Conservation (phyloP, 2,888 invertebrate species). For the Gymnocheta viridis region DNA sequence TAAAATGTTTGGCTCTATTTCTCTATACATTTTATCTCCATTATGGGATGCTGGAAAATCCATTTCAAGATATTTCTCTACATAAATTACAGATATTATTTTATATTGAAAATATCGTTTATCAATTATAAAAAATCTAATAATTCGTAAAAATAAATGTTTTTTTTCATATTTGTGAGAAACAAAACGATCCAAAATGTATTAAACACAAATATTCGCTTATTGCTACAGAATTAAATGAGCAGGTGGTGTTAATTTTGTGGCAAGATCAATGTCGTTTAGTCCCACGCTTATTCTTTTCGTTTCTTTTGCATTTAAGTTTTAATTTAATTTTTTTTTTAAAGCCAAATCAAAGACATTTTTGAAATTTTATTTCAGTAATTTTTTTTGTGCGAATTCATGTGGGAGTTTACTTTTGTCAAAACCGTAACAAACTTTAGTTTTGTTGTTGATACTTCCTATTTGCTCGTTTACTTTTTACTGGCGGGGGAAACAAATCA, state of each 20-base stretch:
- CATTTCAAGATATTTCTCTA: no score
- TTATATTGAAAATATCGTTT: no score
- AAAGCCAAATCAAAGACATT: not conserved
- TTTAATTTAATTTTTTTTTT: not conserved
- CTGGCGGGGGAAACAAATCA: not conserved
- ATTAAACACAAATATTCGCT: not conserved
- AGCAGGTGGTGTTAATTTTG: slow-evolving; percentile 65
- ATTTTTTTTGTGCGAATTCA: not conserved
- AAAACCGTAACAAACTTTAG: not conserved
- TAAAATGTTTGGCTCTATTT: no score
- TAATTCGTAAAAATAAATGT: no score
- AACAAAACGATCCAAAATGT: not conserved
- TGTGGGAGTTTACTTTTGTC: slow-evolving; percentile 3
- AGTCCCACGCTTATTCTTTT: slow-evolving; percentile 57
- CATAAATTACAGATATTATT: no score
- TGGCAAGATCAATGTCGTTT: slow-evolving; percentile 67
- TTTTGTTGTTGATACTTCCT: not conserved
- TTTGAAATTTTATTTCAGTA: not conserved
- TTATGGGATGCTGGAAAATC: no score
- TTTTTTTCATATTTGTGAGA: no score
- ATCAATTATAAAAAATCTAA: no score
- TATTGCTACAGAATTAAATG: not conserved
- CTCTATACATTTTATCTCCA: no score
- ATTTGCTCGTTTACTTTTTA: not conserved
- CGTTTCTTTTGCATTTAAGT: not conserved